Evolutionary conservation across 2,888 invertebrate species (phyloP), one percentile per base, ranked within the genome.

Genomic region (Ganaspis brasiliensis): DNA sequence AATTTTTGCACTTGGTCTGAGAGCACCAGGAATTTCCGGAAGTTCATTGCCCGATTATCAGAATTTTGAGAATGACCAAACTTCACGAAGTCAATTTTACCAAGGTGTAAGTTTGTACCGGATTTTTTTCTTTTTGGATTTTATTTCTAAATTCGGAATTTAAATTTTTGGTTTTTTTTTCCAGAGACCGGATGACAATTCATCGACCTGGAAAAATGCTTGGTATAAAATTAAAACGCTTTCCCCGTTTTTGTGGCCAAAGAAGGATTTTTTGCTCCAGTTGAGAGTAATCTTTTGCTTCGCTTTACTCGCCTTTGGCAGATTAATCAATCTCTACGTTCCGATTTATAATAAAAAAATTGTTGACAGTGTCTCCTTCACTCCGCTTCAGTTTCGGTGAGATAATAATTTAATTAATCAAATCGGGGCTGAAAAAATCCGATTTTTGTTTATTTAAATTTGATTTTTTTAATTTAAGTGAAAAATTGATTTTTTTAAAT

Each of bases 191-290:
- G 92, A 93, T 84, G 94, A 94, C 8, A 94, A 93, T 86, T 92
- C 93, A 75, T 97, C 97, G 8, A 96, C 97, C 49, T 97, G 97
- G 93, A 93, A 93, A 76, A 96, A 96, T 92, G 94, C 95, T 3
- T 96, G 95, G 93, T 93, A 94, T 85, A 98, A 98, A 91, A 90
- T 97, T 12, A 94, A 94, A 85, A 95, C 95, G 4, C 93, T 99
- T 57, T 92, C 96, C 80, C 99, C 99, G 0, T 99, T 98, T 92
- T 92, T 99, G 40, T 99, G 99, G 99, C 99, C 99, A 0, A 96
- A 95, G 87, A 97, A 95, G 85, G 96, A 96, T 89, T 73, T 92
- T 21, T 86, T 93, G 9, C 93, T 99, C 4, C 99, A 99, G 91
- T 84, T 96, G 0, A 93, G 96, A 77, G 98, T 99, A 0, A 76